Percentiles rank a stretch among this genome's conserved stretches.
Evolutionary conservation across 2,888 invertebrate genomes (phyloP).

Genomic region (Ganaspis brasiliensis): DNA sequence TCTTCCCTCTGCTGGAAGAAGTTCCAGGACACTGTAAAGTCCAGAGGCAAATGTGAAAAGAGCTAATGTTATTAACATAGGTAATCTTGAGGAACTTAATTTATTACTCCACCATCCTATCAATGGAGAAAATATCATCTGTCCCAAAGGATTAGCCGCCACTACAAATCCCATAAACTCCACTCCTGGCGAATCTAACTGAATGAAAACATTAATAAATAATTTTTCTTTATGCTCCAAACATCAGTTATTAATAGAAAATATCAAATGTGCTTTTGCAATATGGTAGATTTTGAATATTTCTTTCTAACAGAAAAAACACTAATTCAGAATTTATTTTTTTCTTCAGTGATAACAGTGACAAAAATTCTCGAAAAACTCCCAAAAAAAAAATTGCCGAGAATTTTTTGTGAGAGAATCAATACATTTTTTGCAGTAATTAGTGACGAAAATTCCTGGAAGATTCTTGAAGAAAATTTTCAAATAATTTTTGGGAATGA

Average conservation of each 20-base stretch:
- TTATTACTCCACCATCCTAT: slow-evolving; percentile 93
- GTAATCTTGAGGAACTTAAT: slow-evolving; percentile 87
- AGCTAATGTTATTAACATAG: slow-evolving; percentile 86
- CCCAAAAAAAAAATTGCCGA: no score
- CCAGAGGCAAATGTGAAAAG: slow-evolving; percentile 88
- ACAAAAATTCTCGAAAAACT: no score
- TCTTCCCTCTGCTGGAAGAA: slow-evolving; percentile 84
- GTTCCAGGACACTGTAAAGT: slow-evolving; percentile 89
- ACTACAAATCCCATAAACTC: slow-evolving; percentile 92
- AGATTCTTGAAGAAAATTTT: no score
- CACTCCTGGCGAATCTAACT: slow-evolving; percentile 92
- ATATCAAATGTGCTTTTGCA: no score
- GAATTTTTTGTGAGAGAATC: no score
- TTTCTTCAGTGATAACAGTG: no score
- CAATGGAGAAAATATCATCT: slow-evolving; percentile 92
- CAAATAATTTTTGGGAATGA: no score
- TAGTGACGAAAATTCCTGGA: no score
- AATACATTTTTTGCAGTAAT: no score
- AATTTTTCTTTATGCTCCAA: neutral
- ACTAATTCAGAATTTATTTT: no score
- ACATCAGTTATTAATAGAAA: neutral
- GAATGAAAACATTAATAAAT: slow-evolving; percentile 66
- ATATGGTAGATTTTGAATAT: no score
- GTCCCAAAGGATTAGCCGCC: slow-evolving; percentile 93
- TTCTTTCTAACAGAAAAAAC: no score